Percentiles rank a stretch among this genome's conserved stretches.
phyloP scores from a whole-genome alignment of 2,113 vertebrate genomes.

The Podocnemis expansa region DNA sequence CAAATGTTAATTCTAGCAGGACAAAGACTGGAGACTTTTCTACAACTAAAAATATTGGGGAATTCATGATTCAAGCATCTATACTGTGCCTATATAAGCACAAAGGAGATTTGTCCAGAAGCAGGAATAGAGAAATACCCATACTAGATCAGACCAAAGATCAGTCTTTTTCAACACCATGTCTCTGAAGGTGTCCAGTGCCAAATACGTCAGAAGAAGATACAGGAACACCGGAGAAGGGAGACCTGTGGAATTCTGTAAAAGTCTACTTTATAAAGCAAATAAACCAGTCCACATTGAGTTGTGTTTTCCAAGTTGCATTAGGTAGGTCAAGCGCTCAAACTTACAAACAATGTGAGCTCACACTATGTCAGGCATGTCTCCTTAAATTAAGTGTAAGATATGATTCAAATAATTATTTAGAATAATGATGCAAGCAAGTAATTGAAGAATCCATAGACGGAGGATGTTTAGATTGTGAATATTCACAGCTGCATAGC shows the following conservation, averaged over 20 bases:
- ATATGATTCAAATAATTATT: background rate
- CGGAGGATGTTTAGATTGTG: background rate
- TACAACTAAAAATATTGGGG: background rate
- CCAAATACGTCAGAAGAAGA: background rate
- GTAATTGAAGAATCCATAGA: background rate
- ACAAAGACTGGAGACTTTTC: background rate
- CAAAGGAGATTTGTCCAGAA: background rate
- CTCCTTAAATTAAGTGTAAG: background rate
- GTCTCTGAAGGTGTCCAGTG: background rate
- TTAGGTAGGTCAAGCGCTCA: too few relatives aligned
- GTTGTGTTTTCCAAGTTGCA: background rate
- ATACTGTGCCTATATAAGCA: background rate
- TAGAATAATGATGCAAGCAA: background rate
- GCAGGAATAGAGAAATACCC: background rate
- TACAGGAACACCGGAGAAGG: accelerated
- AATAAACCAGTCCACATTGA: background rate
- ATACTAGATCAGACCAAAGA: background rate
- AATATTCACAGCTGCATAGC: background rate
- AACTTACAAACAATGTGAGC: background rate
- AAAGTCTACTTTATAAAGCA: too few relatives aligned
- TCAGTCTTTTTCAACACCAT: background rate
- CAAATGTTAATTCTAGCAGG: background rate
- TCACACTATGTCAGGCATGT: background rate
- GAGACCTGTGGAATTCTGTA: too few relatives aligned
- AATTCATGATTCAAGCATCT: background rate